Evolutionary conservation across 2,113 vertebrate species (phyloP).

Genomic region (Amblyopsis rosae): DNA sequence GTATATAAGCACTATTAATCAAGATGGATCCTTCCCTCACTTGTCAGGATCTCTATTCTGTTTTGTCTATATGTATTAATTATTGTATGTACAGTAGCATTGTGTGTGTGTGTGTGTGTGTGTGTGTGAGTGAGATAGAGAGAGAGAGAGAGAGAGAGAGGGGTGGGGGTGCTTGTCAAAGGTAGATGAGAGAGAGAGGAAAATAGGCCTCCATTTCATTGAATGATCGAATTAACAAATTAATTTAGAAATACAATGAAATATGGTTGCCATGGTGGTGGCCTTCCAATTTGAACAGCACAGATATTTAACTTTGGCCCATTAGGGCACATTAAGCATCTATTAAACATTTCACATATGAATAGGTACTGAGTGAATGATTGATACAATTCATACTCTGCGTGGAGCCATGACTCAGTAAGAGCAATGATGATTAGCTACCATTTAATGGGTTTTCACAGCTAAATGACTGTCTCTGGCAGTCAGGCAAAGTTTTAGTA

Average conservation of each 20-base stretch:
- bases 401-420: constrained; percentile 58
- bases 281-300: constrained; percentile 48
- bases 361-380: constrained; percentile 62
- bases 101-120: background rate
- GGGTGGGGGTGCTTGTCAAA: constrained; percentile 6
- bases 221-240: constrained; percentile 51
- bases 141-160: too few species aligned
- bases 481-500: constrained; percentile 53
- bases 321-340: constrained; percentile 71
- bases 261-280: constrained; percentile 40
- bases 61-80: constrained; percentile 45
- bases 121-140: too few species aligned
- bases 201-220: constrained; percentile 24
- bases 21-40: constrained; percentile 49
- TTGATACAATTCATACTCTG: constrained; percentile 66
- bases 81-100: constrained; percentile 4
- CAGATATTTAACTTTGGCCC: constrained; percentile 61
- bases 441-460: constrained; percentile 66
- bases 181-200: constrained; percentile 10
- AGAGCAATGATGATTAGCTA: constrained; percentile 71
- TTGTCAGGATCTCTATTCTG: constrained; percentile 12
- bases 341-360: constrained; percentile 73
- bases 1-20: constrained; percentile 43
- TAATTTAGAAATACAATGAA: constrained; percentile 56
- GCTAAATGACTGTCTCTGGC: constrained; percentile 58